Evolutionary conservation across 2,888 invertebrate genomes (phyloP), one percentile per base, ranked within the genome.

Genomic region (Drosophila gaucha): DNA sequence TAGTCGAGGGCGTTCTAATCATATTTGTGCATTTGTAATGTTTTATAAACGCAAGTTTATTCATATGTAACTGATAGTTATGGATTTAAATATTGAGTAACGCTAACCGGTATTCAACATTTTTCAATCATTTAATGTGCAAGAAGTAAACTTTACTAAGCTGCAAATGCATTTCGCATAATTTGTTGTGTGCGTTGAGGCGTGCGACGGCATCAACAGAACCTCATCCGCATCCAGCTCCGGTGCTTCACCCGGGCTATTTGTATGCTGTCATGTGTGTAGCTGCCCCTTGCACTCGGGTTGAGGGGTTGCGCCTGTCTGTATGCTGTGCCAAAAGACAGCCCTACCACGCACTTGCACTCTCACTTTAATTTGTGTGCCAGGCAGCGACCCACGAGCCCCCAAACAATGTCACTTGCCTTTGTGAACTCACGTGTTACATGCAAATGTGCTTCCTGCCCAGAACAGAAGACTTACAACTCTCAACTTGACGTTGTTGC

Each of bases 351-450:
- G 70, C 58, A 74, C 70, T 74, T 74, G 72, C 83, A 86, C 82
- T 82, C 82, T 82, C 86, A 79, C 82, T 82, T 82, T 82, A 82
- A 82, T 82, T 82, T 82, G 78, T 85, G 83, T 85, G 83, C 75
- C 86, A 86, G 67, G 50, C 72, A 63, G 60, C 70, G 65, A 73
- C 62, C 69, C 65, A 64, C 51, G 67, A 59, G 71, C 64, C 77
- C 77, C 72, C 78, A 83, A 86, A 82, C 82, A 85, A 82, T 82
- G 86, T 86, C 83, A 72, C 79, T 82, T 80, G 85, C 82, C 83
- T 82, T 82, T 82, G 82, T 82, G 80, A 72, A 79, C 82, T 82
- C 86, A 85, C 82, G 82, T 82, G 82, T 82, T 82, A 86, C 82
- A 82, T 86, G 83, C 82, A 82, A 82, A 82, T 82, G 82, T 72